Evolutionary conservation across 2,888 invertebrate genomes (phyloP).

Genomic region (Heliconius cydno): DNA sequence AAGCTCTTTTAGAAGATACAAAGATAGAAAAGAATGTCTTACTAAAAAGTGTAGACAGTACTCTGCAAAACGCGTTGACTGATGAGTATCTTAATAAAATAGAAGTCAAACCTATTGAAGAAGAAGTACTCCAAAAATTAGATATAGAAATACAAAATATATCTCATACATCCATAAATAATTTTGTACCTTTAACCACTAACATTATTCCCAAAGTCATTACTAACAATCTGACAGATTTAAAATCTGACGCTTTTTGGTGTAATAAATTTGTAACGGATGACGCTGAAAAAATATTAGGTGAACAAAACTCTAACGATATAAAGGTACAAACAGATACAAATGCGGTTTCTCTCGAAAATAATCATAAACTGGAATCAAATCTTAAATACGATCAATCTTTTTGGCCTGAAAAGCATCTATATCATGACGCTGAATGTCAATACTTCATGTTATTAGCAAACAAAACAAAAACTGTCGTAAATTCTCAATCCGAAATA

Average conservation of each 20-base stretch:
- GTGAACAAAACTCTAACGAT: slow-evolving; percentile 33
- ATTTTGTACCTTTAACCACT: slow-evolving; percentile 51
- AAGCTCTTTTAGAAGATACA: slow-evolving; percentile 60
- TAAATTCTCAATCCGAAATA: slow-evolving; percentile 54
- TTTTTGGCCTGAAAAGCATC: slow-evolving; percentile 85
- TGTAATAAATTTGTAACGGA: slow-evolving; percentile 72
- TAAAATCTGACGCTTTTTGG: slow-evolving; percentile 84
- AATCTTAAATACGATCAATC: slow-evolving; percentile 74
- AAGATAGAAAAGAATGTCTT: not conserved
- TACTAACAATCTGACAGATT: slow-evolving; percentile 66
- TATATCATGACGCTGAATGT: slow-evolving; percentile 87
- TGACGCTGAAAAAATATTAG: slow-evolving; percentile 48
- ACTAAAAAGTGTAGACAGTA: not conserved
- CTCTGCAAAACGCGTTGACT: slow-evolving; percentile 54
- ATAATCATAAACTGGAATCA: slow-evolving; percentile 54
- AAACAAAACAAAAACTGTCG: slow-evolving; percentile 65
- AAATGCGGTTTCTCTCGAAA: not conserved
- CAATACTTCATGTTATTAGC: slow-evolving; percentile 83
- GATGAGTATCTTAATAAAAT: slow-evolving; percentile 9
- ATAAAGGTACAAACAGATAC: slow-evolving; percentile 84
- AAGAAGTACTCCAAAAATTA: not conserved
- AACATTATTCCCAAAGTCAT: slow-evolving; percentile 56
- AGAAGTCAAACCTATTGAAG: not conserved
- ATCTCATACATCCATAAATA: slow-evolving; percentile 15
- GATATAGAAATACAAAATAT: slow-evolving; percentile 14